These are phyloP conservation scores for Diplogasteroides magnus DNA, from an alignment of 1,140 invertebrate species.

Conservation along the genomic window DNA sequence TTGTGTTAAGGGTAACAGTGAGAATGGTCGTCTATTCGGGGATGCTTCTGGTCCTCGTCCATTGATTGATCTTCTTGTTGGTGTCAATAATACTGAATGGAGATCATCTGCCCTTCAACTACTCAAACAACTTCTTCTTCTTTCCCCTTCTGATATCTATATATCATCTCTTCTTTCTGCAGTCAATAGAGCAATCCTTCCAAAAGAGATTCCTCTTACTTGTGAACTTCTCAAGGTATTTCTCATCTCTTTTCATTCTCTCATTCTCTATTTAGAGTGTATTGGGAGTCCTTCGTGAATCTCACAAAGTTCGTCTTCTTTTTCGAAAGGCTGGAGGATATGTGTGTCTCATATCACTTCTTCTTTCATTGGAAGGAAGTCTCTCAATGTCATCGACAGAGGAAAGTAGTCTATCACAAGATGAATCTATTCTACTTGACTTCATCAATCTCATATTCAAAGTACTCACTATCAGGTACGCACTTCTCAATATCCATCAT, in stretches of 20 bases:
- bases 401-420: slow-evolving; percentile 36
- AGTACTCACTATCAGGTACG: slow-evolving; percentile 74
- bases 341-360: slow-evolving; percentile 89
- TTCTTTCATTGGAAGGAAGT: slow-evolving; percentile 83
- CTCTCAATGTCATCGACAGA: too few relatives aligned
- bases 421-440: slow-evolving; percentile 39
- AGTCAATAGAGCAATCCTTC: slow-evolving; percentile 3
- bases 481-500: neutral
- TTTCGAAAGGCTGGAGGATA: slow-evolving; percentile 97
- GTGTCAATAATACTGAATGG: slow-evolving; percentile 18
- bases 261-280: slow-evolving; percentile 34
- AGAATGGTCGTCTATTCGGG: neutral
- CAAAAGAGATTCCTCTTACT: slow-evolving; percentile 10
- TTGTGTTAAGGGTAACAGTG: slow-evolving; percentile 5
- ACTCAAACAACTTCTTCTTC: slow-evolving; percentile 49
- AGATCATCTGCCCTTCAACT: slow-evolving; percentile 29
- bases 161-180: slow-evolving; percentile 47
- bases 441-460: slow-evolving; percentile 81
- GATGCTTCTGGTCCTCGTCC: neutral
- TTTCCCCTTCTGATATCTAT: slow-evolving; percentile 51
- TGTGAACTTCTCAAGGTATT: neutral
- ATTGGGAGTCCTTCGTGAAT: slow-evolving; percentile 57
- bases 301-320: slow-evolving; percentile 86
- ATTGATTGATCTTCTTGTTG: neutral
- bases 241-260: neutral